These are phyloP conservation scores for Pseudeuparius sepicola DNA, from an alignment of 2,888 invertebrate species.

Conservation along the genomic window DNA sequence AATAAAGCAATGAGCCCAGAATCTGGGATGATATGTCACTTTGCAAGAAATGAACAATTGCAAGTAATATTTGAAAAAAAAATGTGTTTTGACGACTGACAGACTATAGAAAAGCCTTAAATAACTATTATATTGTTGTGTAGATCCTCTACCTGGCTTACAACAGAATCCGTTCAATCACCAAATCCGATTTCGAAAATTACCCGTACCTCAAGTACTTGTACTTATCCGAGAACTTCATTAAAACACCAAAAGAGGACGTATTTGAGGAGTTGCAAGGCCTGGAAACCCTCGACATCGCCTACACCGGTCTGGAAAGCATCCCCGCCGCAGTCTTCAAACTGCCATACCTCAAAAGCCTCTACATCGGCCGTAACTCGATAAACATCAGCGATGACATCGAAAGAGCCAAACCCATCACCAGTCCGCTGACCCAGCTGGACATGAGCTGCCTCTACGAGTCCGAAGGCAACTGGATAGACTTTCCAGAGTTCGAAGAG, in stretches of 20 bases:
- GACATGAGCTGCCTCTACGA: constrained; percentile 32
- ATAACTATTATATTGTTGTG: constrained; percentile 13
- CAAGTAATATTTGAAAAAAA: no score
- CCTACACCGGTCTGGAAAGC: constrained; percentile 29
- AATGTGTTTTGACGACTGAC: no score
- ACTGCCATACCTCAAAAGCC: constrained; percentile 32
- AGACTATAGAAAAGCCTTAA: neutral
- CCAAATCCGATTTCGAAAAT: constrained; percentile 28
- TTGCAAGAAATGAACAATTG: no score
- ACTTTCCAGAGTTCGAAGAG: constrained; percentile 31
- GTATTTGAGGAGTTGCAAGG: constrained; percentile 28
- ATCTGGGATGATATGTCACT: no score
- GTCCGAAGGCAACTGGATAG: constrained; percentile 20
- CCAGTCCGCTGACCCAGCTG: constrained; percentile 31
- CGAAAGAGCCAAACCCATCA: constrained; percentile 30
- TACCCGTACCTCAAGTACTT: constrained; percentile 32
- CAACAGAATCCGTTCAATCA: constrained; percentile 34
- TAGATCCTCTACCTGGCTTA: constrained; percentile 33
- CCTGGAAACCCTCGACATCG: constrained; percentile 33
- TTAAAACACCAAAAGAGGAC: constrained; percentile 31
- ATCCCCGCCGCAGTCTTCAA: constrained; percentile 33
- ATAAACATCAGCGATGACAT: constrained; percentile 33
- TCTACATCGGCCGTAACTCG: constrained; percentile 35
- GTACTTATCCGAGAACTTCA: constrained; percentile 35
- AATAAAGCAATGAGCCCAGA: no score